Evolutionary conservation across 2,113 vertebrate species (phyloP).

Genomic region (Ivindomyrus marchei): DNA sequence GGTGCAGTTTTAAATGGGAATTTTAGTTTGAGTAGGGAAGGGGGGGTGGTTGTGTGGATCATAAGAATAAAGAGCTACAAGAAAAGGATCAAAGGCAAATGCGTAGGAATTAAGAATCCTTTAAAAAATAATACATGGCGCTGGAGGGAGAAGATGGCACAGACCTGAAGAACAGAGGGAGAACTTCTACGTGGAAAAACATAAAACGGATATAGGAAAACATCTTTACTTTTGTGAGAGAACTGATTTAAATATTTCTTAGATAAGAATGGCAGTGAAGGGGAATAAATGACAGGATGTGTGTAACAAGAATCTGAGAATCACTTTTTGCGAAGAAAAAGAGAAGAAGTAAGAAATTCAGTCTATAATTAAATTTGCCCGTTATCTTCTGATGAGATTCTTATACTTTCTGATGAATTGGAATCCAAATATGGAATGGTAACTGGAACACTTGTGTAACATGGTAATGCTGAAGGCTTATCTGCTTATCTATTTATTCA

Average conservation of each 20-base stretch:
- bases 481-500: neutral
- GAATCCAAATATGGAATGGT: neutral
- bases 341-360: neutral
- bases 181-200: neutral
- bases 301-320: neutral
- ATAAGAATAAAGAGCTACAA: conserved; percentile 31
- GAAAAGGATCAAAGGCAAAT: conserved; percentile 42
- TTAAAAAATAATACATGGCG: conserved; percentile 28
- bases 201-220: neutral
- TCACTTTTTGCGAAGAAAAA: neutral
- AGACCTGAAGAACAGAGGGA: neutral
- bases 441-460: neutral
- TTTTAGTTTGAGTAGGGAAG: conserved; percentile 10
- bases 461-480: neutral
- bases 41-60: conserved; percentile 4
- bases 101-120: conserved; percentile 40
- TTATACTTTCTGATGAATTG: neutral
- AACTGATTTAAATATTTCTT: conserved; percentile 8
- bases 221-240: conserved; percentile 16
- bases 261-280: neutral
- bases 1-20: conserved; percentile 11
- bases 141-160: neutral
- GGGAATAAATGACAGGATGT: neutral
- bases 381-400: neutral
- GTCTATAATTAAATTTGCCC: neutral